These are phyloP conservation scores for Biston betularia DNA, from an alignment of 2,888 invertebrate species.

Conservation along the genomic window DNA sequence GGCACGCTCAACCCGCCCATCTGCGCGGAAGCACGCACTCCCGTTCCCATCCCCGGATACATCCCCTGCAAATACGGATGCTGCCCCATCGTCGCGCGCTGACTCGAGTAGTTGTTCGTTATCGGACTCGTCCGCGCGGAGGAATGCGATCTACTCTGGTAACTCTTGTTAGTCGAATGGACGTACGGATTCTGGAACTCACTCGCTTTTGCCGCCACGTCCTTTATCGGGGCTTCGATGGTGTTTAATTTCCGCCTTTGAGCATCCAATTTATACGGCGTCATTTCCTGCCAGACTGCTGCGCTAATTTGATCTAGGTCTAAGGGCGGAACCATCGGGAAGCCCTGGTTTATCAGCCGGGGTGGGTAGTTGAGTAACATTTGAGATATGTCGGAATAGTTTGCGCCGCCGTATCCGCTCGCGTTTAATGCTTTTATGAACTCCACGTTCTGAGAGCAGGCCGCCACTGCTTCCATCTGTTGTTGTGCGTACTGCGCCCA, in stretches of 20 bases:
- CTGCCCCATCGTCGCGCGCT: slow-evolving; percentile 60
- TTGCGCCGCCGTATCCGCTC: slow-evolving; percentile 77
- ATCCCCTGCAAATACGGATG: slow-evolving; percentile 69
- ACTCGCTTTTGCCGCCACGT: slow-evolving; percentile 66
- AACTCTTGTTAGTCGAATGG: slow-evolving; percentile 75
- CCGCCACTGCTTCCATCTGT: slow-evolving; percentile 87
- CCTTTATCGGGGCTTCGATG: slow-evolving; percentile 69
- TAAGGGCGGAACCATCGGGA: slow-evolving; percentile 76
- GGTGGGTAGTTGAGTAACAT: slow-evolving; percentile 75
- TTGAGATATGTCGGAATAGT: slow-evolving; percentile 82
- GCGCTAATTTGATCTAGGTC: slow-evolving; percentile 86
- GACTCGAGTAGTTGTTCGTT: slow-evolving; percentile 74
- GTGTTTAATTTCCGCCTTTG: slow-evolving; percentile 69
- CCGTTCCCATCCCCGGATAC: slow-evolving; percentile 74
- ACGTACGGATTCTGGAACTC: slow-evolving; percentile 79
- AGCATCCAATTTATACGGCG: slow-evolving; percentile 57
- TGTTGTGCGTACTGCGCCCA: slow-evolving; percentile 88
- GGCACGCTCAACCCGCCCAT: slow-evolving; percentile 75
- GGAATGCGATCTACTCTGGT: slow-evolving; percentile 72
- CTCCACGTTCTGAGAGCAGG: slow-evolving; percentile 85
- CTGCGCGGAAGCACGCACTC: slow-evolving; percentile 67
- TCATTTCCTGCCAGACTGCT: slow-evolving; percentile 90
- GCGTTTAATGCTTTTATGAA: slow-evolving; percentile 86
- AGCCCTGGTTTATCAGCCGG: slow-evolving; percentile 77
- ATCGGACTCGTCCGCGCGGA: slow-evolving; percentile 83